Evolutionary conservation across 2,888 invertebrate genomes (phyloP).

Genomic region (Limnephilus rhombicus): DNA sequence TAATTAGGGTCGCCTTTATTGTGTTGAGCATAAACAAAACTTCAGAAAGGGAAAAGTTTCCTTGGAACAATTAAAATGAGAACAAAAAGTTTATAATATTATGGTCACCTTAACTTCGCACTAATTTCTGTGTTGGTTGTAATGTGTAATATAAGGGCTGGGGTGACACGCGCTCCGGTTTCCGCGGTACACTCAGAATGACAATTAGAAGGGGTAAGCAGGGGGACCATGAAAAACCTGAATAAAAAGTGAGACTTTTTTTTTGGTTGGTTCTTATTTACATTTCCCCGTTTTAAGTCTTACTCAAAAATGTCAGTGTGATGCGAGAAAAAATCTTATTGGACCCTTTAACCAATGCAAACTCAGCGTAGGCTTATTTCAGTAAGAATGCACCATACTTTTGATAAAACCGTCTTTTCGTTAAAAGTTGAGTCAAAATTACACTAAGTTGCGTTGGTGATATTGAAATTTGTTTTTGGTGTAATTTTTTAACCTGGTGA

Average conservation of each 20-base stretch:
- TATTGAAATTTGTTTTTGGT: too few species aligned
- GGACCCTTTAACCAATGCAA: too few species aligned
- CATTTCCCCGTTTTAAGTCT: too few species aligned
- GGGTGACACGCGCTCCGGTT: constrained; percentile 4
- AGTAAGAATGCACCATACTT: too few species aligned
- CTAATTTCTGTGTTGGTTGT: constrained; percentile 14
- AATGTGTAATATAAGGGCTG: neutral
- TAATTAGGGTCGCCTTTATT: neutral
- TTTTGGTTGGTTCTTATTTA: too few species aligned
- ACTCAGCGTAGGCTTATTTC: too few species aligned
- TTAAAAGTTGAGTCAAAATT: too few species aligned
- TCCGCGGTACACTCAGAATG: constrained; percentile 14
- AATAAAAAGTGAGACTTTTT: neutral
- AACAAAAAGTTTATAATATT: constrained; percentile 2
- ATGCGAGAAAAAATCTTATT: too few species aligned
- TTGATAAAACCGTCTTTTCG: too few species aligned
- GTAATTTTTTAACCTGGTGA: too few species aligned
- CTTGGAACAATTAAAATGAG: neutral
- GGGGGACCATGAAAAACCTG: neutral
- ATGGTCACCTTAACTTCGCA: constrained; percentile 16
- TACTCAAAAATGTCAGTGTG: too few species aligned
- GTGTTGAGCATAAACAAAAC: neutral
- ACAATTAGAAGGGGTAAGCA: constrained; percentile 12
- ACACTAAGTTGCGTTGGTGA: too few species aligned
- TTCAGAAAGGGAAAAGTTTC: neutral